phyloP scores from a whole-genome alignment of 1,140 invertebrate genomes.

The Pseudomyrmex gracilis region DNA sequence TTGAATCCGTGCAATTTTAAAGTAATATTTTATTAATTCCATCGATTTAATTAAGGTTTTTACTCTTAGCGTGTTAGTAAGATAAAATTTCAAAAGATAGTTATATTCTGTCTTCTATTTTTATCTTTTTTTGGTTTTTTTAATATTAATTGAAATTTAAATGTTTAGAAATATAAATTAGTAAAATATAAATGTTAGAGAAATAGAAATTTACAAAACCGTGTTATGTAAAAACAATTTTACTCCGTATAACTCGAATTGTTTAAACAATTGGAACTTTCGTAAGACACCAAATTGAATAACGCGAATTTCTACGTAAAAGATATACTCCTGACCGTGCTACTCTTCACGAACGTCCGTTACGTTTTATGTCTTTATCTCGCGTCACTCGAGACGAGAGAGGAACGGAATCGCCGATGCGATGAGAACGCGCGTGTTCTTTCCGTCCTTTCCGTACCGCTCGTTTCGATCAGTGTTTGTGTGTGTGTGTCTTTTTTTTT shows the following conservation, averaged over 20 bases:
- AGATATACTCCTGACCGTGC: slow-evolving; percentile 57
- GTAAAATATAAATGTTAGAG: too few relatives aligned
- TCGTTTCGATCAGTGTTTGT: slow-evolving; percentile 20
- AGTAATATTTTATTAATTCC: neutral
- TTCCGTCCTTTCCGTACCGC: slow-evolving; percentile 56
- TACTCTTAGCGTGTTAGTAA: too few relatives aligned
- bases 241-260: too few relatives aligned
- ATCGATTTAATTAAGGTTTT: neutral
- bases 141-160: neutral
- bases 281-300: neutral
- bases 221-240: too few relatives aligned
- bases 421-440: slow-evolving; percentile 27
- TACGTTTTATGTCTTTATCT: slow-evolving; percentile 83
- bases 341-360: slow-evolving; percentile 76
- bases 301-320: slow-evolving; percentile 28
- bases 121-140: neutral
- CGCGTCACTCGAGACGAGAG: slow-evolving; percentile 75
- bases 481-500: slow-evolving; percentile 8
- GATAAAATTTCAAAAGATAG: neutral
- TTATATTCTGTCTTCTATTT: neutral
- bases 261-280: too few relatives aligned
- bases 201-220: too few relatives aligned
- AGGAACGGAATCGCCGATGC: too few relatives aligned
- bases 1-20: neutral
- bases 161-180: too few relatives aligned